Evolutionary conservation across 2,888 invertebrate genomes (phyloP).

Genomic region (Drosophila kuntzei): DNA sequence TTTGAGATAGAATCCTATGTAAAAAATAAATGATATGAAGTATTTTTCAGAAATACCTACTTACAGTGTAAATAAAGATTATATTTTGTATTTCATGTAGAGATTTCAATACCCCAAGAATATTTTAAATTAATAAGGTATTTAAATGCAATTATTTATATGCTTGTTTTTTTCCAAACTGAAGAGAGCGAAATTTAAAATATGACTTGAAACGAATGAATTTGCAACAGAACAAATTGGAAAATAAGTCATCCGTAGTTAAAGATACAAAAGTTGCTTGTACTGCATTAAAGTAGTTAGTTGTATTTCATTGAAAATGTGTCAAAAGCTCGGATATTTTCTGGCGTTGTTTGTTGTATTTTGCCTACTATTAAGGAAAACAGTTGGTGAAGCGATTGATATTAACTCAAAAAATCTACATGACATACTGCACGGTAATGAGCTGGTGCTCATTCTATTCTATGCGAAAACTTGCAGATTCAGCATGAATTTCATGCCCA

Average conservation of each 20-base stretch:
- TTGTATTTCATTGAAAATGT: slow-evolving; percentile 21
- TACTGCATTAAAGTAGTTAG: background rate
- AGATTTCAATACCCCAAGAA: too few species aligned
- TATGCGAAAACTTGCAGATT: slow-evolving; percentile 99
- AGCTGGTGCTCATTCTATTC: slow-evolving; percentile 98
- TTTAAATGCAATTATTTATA: background rate
- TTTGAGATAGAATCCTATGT: too few species aligned
- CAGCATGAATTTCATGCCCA: slow-evolving; percentile 96
- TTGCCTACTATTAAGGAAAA: background rate
- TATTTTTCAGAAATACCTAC: too few species aligned
- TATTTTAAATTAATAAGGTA: background rate
- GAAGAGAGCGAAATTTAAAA: background rate
- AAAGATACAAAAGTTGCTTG: background rate
- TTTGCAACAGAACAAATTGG: slow-evolving; percentile 17
- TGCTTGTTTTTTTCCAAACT: background rate
- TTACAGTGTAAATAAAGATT: too few species aligned
- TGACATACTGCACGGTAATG: slow-evolving; percentile 86
- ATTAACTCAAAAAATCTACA: slow-evolving; percentile 27
- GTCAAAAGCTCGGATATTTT: background rate
- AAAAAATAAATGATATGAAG: too few species aligned
- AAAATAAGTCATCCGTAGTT: background rate
- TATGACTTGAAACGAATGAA: slow-evolving; percentile 16
- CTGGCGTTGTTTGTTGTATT: slow-evolving; percentile 2
- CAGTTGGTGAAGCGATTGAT: slow-evolving; percentile 10
- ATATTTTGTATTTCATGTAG: too few species aligned